Evolutionary conservation across 2,888 invertebrate species (phyloP).

Genomic region (Octodonta nipae): DNA sequence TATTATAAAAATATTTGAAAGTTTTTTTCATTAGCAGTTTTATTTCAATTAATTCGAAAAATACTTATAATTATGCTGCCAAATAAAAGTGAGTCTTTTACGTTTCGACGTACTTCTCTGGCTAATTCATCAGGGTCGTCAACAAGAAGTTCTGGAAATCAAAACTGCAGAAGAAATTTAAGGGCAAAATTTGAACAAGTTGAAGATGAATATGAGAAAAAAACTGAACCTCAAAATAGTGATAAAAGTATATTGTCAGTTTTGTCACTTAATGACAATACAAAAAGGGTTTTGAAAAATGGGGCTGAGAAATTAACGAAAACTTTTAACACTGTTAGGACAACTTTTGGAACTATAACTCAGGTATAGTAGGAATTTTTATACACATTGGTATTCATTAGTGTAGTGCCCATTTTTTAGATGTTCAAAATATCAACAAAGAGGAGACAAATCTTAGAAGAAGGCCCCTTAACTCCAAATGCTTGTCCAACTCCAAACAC

Average conservation of each 20-base stretch:
- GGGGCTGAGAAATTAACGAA: conserved; percentile 55
- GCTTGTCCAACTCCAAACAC: conserved; percentile 39
- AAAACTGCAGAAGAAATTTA: conserved; percentile 28
- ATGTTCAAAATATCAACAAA: conserved; percentile 43
- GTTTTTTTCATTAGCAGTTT: no score
- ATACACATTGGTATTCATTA: not conserved
- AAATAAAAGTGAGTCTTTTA: not conserved
- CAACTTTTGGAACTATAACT: conserved; percentile 52
- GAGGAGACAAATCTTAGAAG: conserved; percentile 40
- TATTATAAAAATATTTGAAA: no score
- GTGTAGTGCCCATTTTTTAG: conserved; percentile 23
- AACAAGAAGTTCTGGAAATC: conserved; percentile 16
- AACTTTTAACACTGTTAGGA: conserved; percentile 51
- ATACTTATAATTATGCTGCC: no score
- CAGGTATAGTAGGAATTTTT: conserved; percentile 38
- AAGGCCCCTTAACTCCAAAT: conserved; percentile 39
- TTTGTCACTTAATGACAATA: conserved; percentile 44
- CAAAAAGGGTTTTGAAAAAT: conserved; percentile 48
- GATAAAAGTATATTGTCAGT: conserved; percentile 29
- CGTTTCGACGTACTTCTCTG: conserved; percentile 22
- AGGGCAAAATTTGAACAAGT: conserved; percentile 26
- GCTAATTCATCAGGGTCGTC: conserved; percentile 20
- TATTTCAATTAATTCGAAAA: no score
- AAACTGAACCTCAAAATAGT: conserved; percentile 5
- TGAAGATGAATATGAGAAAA: conserved; percentile 13